These are phyloP conservation scores for Tricholaema leucomelas DNA, from an alignment of 2,113 vertebrate genomes.

Conservation along the genomic window DNA sequence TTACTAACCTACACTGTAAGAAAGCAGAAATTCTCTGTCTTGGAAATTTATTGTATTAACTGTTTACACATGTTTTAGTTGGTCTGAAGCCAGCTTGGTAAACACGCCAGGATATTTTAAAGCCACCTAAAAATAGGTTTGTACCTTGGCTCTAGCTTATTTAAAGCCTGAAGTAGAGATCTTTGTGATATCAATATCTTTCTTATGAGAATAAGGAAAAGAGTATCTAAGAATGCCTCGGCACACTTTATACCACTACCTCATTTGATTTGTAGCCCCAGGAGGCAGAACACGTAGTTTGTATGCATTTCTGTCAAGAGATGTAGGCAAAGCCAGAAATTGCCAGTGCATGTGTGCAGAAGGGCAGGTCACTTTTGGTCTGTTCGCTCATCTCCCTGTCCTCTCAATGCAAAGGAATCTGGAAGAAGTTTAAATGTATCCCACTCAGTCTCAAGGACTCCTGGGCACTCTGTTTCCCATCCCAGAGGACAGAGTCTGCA, in stretches of 20 bases:
- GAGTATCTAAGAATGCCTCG: background rate
- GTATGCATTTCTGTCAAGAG: background rate
- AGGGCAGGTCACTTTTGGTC: background rate
- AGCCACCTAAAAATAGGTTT: slow-evolving; percentile 5
- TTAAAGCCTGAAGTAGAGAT: slow-evolving; percentile 2
- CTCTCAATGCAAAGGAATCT: background rate
- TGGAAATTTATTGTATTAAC: background rate
- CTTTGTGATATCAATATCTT: background rate
- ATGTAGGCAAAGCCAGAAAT: background rate
- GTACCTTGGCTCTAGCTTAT: background rate
- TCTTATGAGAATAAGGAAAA: background rate
- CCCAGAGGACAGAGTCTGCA: background rate
- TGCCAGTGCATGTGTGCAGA: background rate
- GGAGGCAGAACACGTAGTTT: fast-evolving
- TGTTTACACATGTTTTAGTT: slow-evolving; percentile 21
- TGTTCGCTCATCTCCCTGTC: background rate
- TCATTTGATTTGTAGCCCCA: background rate
- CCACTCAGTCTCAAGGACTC: background rate
- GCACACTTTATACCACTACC: background rate
- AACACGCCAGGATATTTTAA: slow-evolving; percentile 16
- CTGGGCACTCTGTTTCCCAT: background rate
- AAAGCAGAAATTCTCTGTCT: background rate
- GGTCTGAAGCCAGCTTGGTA: slow-evolving; percentile 19
- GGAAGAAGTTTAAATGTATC: background rate
- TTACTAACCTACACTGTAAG: background rate